Base-by-base conservation (phyloP, 1,140 invertebrate genomes). In the Pachypsylla venusta region DNA sequence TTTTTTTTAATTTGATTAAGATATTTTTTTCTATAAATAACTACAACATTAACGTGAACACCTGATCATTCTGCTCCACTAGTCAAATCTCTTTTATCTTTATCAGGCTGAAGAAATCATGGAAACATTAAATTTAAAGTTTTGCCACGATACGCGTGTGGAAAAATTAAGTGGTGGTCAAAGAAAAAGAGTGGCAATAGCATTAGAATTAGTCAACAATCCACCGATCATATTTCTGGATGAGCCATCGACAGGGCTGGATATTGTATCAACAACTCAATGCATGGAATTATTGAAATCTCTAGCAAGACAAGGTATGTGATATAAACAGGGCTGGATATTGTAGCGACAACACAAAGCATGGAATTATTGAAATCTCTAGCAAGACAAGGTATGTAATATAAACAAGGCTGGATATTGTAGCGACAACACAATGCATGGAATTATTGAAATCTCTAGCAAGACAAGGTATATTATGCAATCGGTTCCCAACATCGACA, bases 201-300 rank as follows among this genome's bases (percentile, higher is more conserved):
- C 79, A n/a, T 67, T 79, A 20, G 81, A 82, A 68, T 68, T 83
- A 20, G 77, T 82, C 58, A 80, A 78, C 66, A 81, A 82, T 64
- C 81, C 81, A 12, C 79, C 80, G 3, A 73, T 83, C 30, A 78
- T 83, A 71, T 81, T 82, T 66, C 76, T 83, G 62, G 81, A 83
- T 68, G 81, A 83, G 63, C 81, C 81, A 20, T 82, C 81, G 13
- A 81, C 77, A 66, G 80, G 80, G 5, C 67, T 82, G 59, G 80
- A 82, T 67, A 78, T 77, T 59, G 74, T 77, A 1, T 75, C 77
- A 0, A 78, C 77, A 62, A 78, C 75, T 58, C 78, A 81, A 63
- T 79, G 77, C 65, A 70, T 82, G 26, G 63, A 67, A 13, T 30
- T 76, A 30, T 63, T 77, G 14, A 63, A 64, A 26, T 60, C 63